Percentiles rank a stretch among this genome's conserved stretches.
Evolutionary conservation across 2,113 vertebrate species (phyloP).

Genomic region (Dinomys branickii): DNA sequence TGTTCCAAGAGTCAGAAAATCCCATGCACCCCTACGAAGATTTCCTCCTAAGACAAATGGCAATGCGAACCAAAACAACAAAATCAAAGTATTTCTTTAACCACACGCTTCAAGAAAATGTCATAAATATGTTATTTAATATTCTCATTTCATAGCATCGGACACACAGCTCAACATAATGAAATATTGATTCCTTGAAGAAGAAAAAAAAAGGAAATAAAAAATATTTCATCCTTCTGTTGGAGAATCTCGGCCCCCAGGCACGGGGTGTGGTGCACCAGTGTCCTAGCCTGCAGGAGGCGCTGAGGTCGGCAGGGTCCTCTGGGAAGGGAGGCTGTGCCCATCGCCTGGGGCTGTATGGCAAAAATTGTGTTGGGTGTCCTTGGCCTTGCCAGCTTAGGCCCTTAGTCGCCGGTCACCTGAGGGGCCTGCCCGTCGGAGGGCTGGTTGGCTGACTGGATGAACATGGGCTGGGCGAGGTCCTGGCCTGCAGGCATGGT

Average conservation of each 20-base stretch:
- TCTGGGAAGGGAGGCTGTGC: slow-evolving; percentile 66
- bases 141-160: slow-evolving; percentile 67
- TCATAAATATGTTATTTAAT: slow-evolving; percentile 68
- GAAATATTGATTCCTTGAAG: slow-evolving; percentile 75
- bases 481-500: slow-evolving; percentile 99
- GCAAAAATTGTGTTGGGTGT: slow-evolving; percentile 62
- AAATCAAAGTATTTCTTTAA: slow-evolving; percentile 60
- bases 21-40: background rate
- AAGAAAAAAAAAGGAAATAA: slow-evolving; percentile 68
- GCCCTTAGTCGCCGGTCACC: slow-evolving; percentile 94
- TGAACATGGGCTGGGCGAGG: slow-evolving; percentile 97
- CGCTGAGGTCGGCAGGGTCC: slow-evolving; percentile 70
- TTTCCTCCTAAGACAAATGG: slow-evolving; percentile 43
- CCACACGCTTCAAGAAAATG: slow-evolving; percentile 69
- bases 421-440: slow-evolving; percentile 90
- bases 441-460: slow-evolving; percentile 96
- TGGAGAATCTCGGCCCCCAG: slow-evolving; percentile 69
- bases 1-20: slow-evolving; percentile 28
- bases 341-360: slow-evolving; percentile 50
- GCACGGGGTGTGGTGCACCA: slow-evolving; percentile 70
- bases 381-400: slow-evolving; percentile 10
- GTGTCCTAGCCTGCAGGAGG: slow-evolving; percentile 77
- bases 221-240: slow-evolving; percentile 82
- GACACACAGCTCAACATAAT: slow-evolving; percentile 77
- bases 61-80: slow-evolving; percentile 33